Evolutionary conservation across 2,797 vertebrate species (phyloP).

Genomic region (Odontamblyopus lacepedii): DNA sequence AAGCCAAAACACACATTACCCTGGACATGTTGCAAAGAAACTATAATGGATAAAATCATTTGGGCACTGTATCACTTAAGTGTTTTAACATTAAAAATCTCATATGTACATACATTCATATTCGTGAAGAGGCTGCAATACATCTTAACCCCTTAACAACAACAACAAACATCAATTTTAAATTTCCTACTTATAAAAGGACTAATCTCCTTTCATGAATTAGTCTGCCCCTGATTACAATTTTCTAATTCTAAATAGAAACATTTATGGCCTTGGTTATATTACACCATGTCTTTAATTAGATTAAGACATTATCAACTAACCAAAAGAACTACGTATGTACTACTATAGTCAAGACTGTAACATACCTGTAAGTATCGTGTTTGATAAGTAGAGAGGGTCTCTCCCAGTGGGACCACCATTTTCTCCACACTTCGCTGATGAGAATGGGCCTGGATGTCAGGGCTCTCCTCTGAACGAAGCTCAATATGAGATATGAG

Average conservation of each 20-base stretch:
- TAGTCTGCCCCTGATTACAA: too few relatives aligned
- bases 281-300: too few relatives aligned
- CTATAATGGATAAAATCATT: not conserved
- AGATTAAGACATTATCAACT: too few relatives aligned
- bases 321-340: not conserved
- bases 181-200: too few relatives aligned
- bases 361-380: slow-evolving; percentile 85
- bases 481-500: slow-evolving; percentile 93
- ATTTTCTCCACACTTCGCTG: slow-evolving; percentile 90
- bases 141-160: not conserved
- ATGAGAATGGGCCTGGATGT: slow-evolving; percentile 89
- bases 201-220: too few relatives aligned
- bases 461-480: slow-evolving; percentile 91
- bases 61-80: not conserved
- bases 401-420: slow-evolving; percentile 87
- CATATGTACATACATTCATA: too few relatives aligned
- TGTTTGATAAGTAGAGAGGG: slow-evolving; percentile 79
- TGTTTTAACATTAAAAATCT: not conserved
- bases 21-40: not conserved
- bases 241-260: too few relatives aligned
- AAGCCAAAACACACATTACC: not conserved
- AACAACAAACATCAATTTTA: too few relatives aligned
- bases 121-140: not conserved
- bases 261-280: too few relatives aligned
- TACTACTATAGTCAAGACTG: not conserved